Evolutionary conservation across 2,113 vertebrate genomes (phyloP), one percentile per base, ranked within the genome.

Genomic region (Entelurus aequoreus): DNA sequence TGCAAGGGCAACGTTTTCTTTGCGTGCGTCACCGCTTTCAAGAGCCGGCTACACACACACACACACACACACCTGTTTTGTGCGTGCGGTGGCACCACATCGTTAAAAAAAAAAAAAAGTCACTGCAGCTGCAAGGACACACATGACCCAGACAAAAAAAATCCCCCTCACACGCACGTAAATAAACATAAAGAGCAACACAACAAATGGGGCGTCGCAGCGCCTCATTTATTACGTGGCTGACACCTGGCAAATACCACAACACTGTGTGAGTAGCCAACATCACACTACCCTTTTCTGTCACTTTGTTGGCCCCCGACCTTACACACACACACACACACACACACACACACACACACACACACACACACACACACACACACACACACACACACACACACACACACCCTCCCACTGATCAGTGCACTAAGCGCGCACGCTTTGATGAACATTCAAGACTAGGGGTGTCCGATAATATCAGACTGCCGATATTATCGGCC

Each of bases 241-340:
- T 61, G 75, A 86, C 76, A 83, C 68, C 69, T 80, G 86, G 74
- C 62, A 87, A 86, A 90, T 90, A 85, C 87, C 80, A 80, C 86
- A 76, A 88, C 89, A 87, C 65, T 59, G 12, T 76, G 82, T 42
- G 56, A 88, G 78, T 70, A 77, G 54, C 63, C 74, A 74, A 63
- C 50, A 52, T 62, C 47, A 60, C 74, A 61, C 55, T 14, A 5
- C 65, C 68, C 65, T 63, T 52, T 64, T 46, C 51, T 54, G 38
- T 48, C 55, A 64, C 66, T 60, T 44, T 68, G 72, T 74, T 60
- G 64, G 55, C 54, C 68, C 63, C 62, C 40, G 47, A 35, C 51
- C 19, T 19, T 53, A 48, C 53, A 56, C 54, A 56, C 54, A 40
- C 4, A 37, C 14, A 40, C 7, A 44, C 9, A 10, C 5, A 44